phyloP scores from a whole-genome alignment of 2,888 invertebrate genomes.

The Erebia aethiops region DNA sequence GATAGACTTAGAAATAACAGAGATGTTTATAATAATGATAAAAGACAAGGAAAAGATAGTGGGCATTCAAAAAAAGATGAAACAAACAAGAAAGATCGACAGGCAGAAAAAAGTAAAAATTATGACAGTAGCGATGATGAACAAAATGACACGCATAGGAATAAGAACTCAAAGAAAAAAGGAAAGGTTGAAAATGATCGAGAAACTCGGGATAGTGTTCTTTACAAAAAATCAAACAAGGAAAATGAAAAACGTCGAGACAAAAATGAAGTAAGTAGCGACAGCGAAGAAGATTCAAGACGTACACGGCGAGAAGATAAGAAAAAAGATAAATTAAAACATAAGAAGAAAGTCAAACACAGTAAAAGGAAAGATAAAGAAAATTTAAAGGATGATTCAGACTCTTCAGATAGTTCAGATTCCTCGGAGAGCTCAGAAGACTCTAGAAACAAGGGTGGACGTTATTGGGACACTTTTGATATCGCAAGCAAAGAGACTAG shows the following conservation, averaged over 20 bases:
- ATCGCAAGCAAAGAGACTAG: constrained; percentile 44
- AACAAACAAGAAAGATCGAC: not conserved
- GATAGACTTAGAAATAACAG: constrained; percentile 19
- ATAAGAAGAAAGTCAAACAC: constrained; percentile 19
- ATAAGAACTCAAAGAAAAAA: constrained; percentile 20
- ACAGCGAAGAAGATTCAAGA: constrained; percentile 23
- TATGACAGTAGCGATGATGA: constrained; percentile 10
- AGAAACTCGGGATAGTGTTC: constrained; percentile 25
- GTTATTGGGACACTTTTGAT: constrained; percentile 54
- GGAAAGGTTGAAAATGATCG: constrained; percentile 15
- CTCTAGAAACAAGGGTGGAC: constrained; percentile 31
- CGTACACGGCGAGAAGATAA: not conserved
- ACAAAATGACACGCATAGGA: constrained; percentile 27
- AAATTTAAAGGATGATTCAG: constrained; percentile 33
- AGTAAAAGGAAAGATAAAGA: constrained; percentile 39
- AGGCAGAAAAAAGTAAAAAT: constrained; percentile 8
- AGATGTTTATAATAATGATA: constrained; percentile 6
- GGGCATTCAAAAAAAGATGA: constrained; percentile 22
- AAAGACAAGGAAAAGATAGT: not conserved
- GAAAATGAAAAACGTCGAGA: constrained; percentile 36
- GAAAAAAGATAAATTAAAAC: constrained; percentile 11
- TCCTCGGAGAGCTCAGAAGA: constrained; percentile 31
- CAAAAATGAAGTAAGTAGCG: constrained; percentile 34
- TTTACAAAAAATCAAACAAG: constrained; percentile 5
- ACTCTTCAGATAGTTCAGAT: constrained; percentile 12